These are phyloP conservation scores for Caenorhabditis remanei DNA, from an alignment of 1,140 invertebrate genomes.

Conservation along the genomic window DNA sequence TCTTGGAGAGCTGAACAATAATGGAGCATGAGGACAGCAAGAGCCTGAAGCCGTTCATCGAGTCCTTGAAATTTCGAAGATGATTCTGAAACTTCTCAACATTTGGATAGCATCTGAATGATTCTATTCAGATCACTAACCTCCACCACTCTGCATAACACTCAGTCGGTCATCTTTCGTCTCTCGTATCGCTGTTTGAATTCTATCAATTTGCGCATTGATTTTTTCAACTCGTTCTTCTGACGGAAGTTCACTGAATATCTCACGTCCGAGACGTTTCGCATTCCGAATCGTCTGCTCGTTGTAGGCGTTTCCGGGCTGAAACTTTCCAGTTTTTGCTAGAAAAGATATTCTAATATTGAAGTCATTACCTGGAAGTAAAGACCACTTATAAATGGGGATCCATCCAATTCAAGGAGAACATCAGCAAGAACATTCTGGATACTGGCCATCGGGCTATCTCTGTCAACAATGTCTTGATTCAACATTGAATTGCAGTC, in stretches of 20 bases:
- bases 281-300: conserved; percentile 86
- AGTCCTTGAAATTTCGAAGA: conserved; percentile 79
- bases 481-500: conserved; percentile 51
- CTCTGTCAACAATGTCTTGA: conserved; percentile 1
- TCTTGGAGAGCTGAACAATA: conserved; percentile 86
- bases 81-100: conserved; percentile 69
- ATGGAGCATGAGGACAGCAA: conserved; percentile 87
- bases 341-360: conserved; percentile 57
- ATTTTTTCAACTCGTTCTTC: conserved; percentile 78
- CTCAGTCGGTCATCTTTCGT: conserved; percentile 81
- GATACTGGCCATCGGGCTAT: conserved; percentile 57
- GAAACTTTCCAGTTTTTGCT: conserved; percentile 75
- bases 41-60: conserved; percentile 82
- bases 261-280: conserved; percentile 85
- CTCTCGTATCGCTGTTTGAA: conserved; percentile 81
- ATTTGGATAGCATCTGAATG: conserved; percentile 76
- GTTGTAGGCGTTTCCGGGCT: conserved; percentile 80
- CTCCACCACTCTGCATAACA: conserved; percentile 80
- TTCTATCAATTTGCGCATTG: conserved; percentile 75
- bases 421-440: conserved; percentile 55
- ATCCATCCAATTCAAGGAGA: conserved; percentile 55
- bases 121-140: conserved; percentile 82
- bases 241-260: conserved; percentile 81
- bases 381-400: conserved; percentile 64
- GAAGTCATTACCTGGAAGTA: conserved; percentile 50